These are phyloP conservation scores for Pantelozetes paolii DNA, from an alignment of 2,888 invertebrate genomes.

Conservation along the genomic window DNA sequence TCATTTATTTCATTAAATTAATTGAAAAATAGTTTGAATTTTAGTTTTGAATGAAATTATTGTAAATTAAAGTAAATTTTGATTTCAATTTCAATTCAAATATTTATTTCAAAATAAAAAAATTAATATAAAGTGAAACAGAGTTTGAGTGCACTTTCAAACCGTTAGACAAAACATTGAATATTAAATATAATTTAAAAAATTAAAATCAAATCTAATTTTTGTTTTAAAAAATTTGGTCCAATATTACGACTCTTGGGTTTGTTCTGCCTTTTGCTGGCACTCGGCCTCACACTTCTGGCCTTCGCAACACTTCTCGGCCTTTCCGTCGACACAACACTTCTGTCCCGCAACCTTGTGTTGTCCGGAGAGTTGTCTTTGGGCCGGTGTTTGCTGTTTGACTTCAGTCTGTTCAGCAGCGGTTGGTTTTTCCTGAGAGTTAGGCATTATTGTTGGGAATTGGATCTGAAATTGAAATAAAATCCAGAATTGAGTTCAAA, in stretches of 20 bases:
- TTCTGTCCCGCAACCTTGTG: neutral
- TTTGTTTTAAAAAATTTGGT: neutral
- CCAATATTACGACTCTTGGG: slow-evolving; percentile 15
- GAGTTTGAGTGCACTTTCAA: neutral
- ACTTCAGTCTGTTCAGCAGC: slow-evolving; percentile 2
- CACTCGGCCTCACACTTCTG: neutral
- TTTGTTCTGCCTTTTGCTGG: slow-evolving; percentile 13
- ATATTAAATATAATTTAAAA: neutral
- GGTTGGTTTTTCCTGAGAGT: slow-evolving; percentile 2
- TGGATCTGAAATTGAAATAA: neutral
- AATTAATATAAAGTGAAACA: neutral
- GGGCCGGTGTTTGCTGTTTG: neutral
- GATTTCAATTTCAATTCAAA: neutral
- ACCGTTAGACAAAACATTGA: neutral
- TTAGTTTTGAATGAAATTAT: no score
- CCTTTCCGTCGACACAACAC: neutral
- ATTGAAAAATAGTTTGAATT: no score
- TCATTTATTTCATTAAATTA: no score
- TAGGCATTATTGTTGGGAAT: slow-evolving; percentile 17
- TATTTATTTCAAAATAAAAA: neutral
- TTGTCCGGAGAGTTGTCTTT: no score
- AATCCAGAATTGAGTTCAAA: neutral
- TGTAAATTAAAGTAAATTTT: no score
- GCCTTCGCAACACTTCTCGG: neutral
- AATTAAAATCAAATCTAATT: neutral